These are phyloP conservation scores for Scophthalmus maximus DNA, from an alignment of 2,113 vertebrate species.

Conservation along the genomic window DNA sequence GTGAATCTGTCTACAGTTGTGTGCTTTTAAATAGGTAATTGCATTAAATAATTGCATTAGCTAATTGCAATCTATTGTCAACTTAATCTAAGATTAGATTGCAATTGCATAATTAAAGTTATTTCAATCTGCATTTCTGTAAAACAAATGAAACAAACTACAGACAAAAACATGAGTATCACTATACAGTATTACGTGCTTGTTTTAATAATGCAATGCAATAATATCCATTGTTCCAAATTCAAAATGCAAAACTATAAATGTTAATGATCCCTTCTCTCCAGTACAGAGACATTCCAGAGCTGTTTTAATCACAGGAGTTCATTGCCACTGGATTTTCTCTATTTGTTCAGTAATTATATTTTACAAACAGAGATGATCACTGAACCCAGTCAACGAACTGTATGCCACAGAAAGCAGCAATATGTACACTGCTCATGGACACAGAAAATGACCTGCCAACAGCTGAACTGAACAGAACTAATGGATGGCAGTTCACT, in stretches of 20 bases:
- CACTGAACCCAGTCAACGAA: background rate
- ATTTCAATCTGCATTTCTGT: conserved; percentile 26
- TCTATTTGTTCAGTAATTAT: conserved; percentile 35
- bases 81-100: conserved; percentile 35
- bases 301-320: conserved; percentile 24
- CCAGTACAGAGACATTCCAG: background rate
- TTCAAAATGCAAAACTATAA: conserved; percentile 1
- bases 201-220: conserved; percentile 11
- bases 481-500: conserved; percentile 3
- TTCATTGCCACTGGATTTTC: conserved; percentile 25
- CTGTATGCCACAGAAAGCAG: background rate
- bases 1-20: background rate
- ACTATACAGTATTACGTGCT: background rate
- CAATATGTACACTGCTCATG: background rate
- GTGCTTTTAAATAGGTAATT: conserved; percentile 39
- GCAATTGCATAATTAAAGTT: conserved; percentile 3
- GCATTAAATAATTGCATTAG: conserved; percentile 30
- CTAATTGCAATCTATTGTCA: conserved; percentile 36
- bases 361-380: conserved; percentile 24
- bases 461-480: conserved; percentile 6
- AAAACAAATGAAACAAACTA: conserved; percentile 14
- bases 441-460: conserved; percentile 20
- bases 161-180: background rate
- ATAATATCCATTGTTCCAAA: background rate
- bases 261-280: conserved; percentile 17